Conservation (phyloP, 2,888 invertebrate genomes). For the Drosophila testacea region DNA sequence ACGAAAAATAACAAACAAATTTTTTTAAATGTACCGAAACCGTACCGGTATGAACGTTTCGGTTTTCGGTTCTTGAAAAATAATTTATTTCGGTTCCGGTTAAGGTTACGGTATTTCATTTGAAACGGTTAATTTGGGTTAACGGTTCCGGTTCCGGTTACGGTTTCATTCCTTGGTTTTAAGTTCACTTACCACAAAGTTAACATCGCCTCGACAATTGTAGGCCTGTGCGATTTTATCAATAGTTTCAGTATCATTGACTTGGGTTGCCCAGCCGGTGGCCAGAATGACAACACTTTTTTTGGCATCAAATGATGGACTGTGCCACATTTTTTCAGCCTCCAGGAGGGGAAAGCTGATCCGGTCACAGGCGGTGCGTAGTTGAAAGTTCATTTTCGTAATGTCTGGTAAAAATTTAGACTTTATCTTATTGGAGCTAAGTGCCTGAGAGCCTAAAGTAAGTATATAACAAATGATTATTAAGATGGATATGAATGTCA, state of each 20-base stretch:
- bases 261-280: conserved; percentile 84
- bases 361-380: conserved; percentile 76
- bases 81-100: too few species aligned
- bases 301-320: conserved; percentile 75
- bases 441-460: conserved; percentile 79
- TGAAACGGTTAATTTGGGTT: too few species aligned
- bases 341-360: conserved; percentile 75
- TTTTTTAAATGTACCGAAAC: too few species aligned
- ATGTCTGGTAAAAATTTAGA: conserved; percentile 81
- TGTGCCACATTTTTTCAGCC: conserved; percentile 81
- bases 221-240: conserved; percentile 80
- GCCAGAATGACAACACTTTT: conserved; percentile 83
- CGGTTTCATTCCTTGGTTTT: too few species aligned
- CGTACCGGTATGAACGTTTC: too few species aligned
- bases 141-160: too few species aligned
- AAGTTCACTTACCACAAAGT: conserved; percentile 82
- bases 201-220: conserved; percentile 81
- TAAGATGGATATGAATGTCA: background rate
- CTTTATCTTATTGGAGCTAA: conserved; percentile 69
- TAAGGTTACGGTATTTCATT: too few species aligned
- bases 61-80: too few species aligned
- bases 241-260: conserved; percentile 78
- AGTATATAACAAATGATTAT: background rate
- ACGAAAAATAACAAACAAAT: too few species aligned
- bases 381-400: conserved; percentile 78